Evolutionary conservation across 2,888 invertebrate species (phyloP).

Genomic region (Acrobasis repandana): DNA sequence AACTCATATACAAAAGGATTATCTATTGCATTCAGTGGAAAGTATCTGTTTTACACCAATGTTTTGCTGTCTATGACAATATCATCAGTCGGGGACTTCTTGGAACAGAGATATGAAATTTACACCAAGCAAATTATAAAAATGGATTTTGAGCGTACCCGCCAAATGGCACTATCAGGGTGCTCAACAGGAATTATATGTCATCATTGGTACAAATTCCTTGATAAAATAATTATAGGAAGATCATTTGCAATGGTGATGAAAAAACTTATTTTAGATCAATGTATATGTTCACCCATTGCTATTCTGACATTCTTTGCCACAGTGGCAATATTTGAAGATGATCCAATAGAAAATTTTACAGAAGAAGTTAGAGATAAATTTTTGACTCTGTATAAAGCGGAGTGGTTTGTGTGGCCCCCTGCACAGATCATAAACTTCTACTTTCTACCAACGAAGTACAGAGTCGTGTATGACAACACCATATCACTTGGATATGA

Average conservation of each 20-base stretch:
- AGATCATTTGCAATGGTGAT: slow-evolving; percentile 84
- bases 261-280: slow-evolving; percentile 92
- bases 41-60: slow-evolving; percentile 90
- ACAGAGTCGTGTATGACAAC: slow-evolving; percentile 94
- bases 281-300: slow-evolving; percentile 91
- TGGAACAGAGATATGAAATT: slow-evolving; percentile 92
- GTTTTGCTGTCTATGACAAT: slow-evolving; percentile 88
- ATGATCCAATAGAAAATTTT: slow-evolving; percentile 83
- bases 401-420: slow-evolving; percentile 97
- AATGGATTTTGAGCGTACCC: slow-evolving; percentile 85
- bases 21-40: slow-evolving; percentile 80
- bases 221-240: slow-evolving; percentile 89
- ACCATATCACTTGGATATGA: slow-evolving; percentile 93
- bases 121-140: slow-evolving; percentile 76
- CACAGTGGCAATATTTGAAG: slow-evolving; percentile 88
- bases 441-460: slow-evolving; percentile 91
- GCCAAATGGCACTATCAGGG: slow-evolving; percentile 91
- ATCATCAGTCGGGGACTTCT: slow-evolving; percentile 89
- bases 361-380: slow-evolving; percentile 87
- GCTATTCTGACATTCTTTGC: slow-evolving; percentile 90
- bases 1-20: slow-evolving; percentile 48
- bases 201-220: slow-evolving; percentile 92
- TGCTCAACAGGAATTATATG: slow-evolving; percentile 89
- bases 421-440: slow-evolving; percentile 97
- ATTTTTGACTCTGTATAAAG: slow-evolving; percentile 89